Percentiles rank a stretch among this genome's conserved stretches.
These are phyloP conservation scores for Rhagonycha lutea DNA, from an alignment of 2,888 invertebrate species.

Conservation along the genomic window DNA sequence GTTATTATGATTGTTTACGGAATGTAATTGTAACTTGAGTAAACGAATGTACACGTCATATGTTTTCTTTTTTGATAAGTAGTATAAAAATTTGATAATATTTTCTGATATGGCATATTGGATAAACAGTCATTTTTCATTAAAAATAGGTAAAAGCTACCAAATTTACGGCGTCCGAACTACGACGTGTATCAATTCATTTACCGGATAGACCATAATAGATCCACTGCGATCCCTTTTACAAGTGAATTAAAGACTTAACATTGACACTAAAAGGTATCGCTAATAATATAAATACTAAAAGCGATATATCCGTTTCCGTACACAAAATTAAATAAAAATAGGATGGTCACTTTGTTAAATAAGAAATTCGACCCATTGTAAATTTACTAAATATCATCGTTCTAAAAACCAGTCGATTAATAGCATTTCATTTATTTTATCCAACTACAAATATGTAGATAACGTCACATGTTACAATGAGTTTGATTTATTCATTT, in stretches of 20 bases:
- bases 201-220: background rate
- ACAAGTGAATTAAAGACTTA: conserved; percentile 5
- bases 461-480: background rate
- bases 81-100: background rate
- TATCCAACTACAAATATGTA: background rate
- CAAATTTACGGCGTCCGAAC: background rate
- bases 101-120: background rate
- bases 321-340: conserved; percentile 11
- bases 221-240: background rate
- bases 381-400: conserved; percentile 2
- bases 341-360: conserved; percentile 12
- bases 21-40: background rate
- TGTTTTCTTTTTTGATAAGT: background rate
- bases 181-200: background rate
- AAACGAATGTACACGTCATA: background rate
- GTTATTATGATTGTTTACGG: background rate
- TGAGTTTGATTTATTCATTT: background rate
- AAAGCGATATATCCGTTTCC: conserved; percentile 13
- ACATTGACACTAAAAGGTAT: conserved; percentile 9
- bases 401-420: background rate
- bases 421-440: background rate
- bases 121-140: background rate
- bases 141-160: background rate
- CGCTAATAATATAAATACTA: conserved; percentile 5
- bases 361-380: conserved; percentile 8